Percentiles rank a stretch among this genome's conserved stretches.
phyloP scores from a whole-genome alignment of 2,113 vertebrate genomes.

The Atlantisia rogersi region DNA sequence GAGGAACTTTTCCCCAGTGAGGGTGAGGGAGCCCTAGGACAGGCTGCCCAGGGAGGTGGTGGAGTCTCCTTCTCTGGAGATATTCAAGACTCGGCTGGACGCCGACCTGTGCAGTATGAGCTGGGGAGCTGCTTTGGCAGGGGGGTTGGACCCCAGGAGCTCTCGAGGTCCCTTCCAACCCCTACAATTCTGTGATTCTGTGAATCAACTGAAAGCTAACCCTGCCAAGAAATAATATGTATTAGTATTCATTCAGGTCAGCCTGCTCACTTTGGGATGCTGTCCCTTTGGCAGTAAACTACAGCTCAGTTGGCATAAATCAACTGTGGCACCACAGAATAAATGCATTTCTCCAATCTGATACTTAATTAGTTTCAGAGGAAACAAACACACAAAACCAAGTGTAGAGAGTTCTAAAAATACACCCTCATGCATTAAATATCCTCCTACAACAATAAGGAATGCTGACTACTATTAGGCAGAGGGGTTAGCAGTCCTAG shows the following conservation, averaged over 20 bases:
- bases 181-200: no score
- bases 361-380: not conserved
- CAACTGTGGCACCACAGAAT: not conserved
- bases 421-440: not conserved
- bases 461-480: not conserved
- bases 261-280: not conserved
- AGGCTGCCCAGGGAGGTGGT: no score
- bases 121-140: no score
- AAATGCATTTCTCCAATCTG: not conserved
- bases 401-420: not conserved
- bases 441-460: not conserved
- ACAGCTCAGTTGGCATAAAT: not conserved
- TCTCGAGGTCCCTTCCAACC: no score
- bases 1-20: no score
- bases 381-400: not conserved
- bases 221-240: not conserved
- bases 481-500: not conserved
- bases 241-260: not conserved
- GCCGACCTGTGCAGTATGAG: no score
- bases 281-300: not conserved
- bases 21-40: no score
- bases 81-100: no score
- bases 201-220: not conserved
- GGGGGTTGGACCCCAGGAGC: no score
- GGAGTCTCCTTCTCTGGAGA: no score